Evolutionary conservation across 2,888 invertebrate genomes (phyloP), one percentile per base, ranked within the genome.

Genomic region (Leptarthrus brevirostris): DNA sequence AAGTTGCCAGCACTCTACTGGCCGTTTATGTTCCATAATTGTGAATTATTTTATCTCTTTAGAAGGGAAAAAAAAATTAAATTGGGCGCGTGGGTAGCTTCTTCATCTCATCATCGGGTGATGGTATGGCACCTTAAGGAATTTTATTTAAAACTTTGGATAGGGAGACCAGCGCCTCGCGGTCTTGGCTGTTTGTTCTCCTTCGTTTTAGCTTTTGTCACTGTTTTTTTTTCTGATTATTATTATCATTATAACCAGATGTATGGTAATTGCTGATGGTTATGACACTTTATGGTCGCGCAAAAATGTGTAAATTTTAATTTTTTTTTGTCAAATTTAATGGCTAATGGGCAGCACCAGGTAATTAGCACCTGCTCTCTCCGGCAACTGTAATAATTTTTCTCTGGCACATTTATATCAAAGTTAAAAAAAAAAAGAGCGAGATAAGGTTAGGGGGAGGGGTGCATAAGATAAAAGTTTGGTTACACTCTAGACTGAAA

Each of bases 191-290:
- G 64, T 3, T 44, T 34, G 26, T 61, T 40, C 22, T 61, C 47
- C 44, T 36, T 24, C 22, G 22, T 22, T 64, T 64, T 24, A 47
- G 24, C 10, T 73, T 73, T 73, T 73, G 73, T 61, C 72, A 73
- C 64, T 74, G 74, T 74, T 36, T 71, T 69, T 52, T 53, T 70
- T 73, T 52, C 53, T 66, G 24, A 24, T 70, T 54, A 64, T 75
- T 76, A 76, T 76, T 69, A 70, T 73, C 73, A 69, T 76, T 76
- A 76, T 76, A 73, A 49, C 70, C 73, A 76, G 74, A 76, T 74
- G 72, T 73, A 76, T 74, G 76, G 76, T 76, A 76, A 76, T 76
- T 76, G 76, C 74, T 72, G 76, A 74, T 74, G 75, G 69, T 76
- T 76, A 76, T 76, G 76, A 72, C 72, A 44, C 58, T 74, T 76